Evolutionary conservation across 2,113 vertebrate genomes (phyloP), one percentile per base, ranked within the genome.

Genomic region (Barnardius zonarius): DNA sequence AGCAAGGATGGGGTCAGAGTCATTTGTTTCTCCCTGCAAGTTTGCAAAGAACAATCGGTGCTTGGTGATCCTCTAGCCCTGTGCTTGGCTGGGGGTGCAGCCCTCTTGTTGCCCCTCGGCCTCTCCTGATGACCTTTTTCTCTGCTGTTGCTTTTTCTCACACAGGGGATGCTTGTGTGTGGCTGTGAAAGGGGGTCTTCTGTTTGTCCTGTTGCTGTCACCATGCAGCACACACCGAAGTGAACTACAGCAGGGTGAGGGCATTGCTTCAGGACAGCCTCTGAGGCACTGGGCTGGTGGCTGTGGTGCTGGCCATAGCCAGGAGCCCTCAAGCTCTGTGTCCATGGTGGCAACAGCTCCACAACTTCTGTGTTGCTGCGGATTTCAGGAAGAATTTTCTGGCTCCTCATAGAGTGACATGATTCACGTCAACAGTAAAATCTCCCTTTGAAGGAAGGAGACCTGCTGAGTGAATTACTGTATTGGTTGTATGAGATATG

Each of bases 21-120:
- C 2, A 2, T 93, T 95, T 95, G 69, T 84, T 87, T 87, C 88
- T 93, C 67, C 64, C 44, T 78, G 54, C 33, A 91, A 83, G 78
- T 67, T 35, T 78, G 88, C 69, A 84, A 94, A 83, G 85, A 69
- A 44, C 44, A 75, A 78, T 69, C 0, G 2, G 3, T 0, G 2
- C 31, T 13, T 1, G 2, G 69, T 2, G 9, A 6, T 30, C 14
- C 43, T 31, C n/a, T 1, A 11, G 46, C 37, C 73, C 31, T 1
- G 0, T 0, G 3, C 62, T 76, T 24, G 2, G 74, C 51, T 35
- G 16, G 44, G 30, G 44, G 22, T 68, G 77, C 37, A 94, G 66
- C 39, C 61, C 24, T 76, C 57, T 89, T 1, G 0, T 51, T 77
- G 80, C 48, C 57, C 68, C 70, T 67, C 5, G 3, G 51, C 78